Percentiles rank a stretch among this genome's conserved stretches.
Conservation (phyloP, 2,888 invertebrate genomes). For the Gortyna flavago region DNA sequence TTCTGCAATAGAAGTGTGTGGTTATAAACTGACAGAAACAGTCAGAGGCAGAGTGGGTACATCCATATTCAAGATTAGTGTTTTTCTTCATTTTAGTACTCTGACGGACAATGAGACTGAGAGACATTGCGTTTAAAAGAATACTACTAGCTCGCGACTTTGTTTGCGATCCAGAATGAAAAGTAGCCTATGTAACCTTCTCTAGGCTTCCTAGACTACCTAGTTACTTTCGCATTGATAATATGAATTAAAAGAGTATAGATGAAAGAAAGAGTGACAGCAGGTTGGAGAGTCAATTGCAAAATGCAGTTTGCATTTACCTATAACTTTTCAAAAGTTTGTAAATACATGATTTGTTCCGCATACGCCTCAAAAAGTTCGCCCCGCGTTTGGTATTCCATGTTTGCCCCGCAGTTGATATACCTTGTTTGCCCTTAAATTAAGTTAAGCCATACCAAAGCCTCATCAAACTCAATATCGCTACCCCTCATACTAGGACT, state of each 20-base stretch:
- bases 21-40: not conserved
- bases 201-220: not conserved
- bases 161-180: too few species aligned
- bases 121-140: too few species aligned
- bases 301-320: not conserved
- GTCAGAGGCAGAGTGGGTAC: too few species aligned
- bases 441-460: not conserved
- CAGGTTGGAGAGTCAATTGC: not conserved
- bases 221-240: too few species aligned
- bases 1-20: conserved; percentile 73
- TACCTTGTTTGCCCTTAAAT: not conserved
- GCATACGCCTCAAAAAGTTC: not conserved
- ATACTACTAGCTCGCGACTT: too few species aligned
- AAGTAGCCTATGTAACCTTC: not conserved
- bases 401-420: not conserved
- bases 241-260: not conserved
- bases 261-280: not conserved
- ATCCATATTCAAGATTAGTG: too few species aligned
- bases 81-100: not conserved
- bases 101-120: not conserved
- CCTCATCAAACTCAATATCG: not conserved
- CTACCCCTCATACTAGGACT: not conserved
- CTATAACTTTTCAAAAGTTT: not conserved
- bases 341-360: too few species aligned
- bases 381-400: not conserved